Percentiles rank a stretch among this genome's conserved stretches.
Evolutionary conservation across 2,888 invertebrate species (phyloP).

Genomic region (Thelaira solivaga): DNA sequence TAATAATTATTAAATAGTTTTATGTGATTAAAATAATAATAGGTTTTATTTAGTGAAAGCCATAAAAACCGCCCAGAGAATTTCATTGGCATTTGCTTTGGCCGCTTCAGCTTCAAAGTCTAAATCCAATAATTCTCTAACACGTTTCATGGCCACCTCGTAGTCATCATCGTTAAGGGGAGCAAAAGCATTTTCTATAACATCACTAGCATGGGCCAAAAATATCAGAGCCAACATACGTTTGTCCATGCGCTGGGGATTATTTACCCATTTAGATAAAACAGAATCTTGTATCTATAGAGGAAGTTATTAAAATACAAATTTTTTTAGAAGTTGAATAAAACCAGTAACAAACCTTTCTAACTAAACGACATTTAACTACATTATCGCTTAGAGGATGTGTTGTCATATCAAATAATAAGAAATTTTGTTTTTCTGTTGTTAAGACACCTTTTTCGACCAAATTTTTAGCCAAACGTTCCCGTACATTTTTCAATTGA

Average conservation of each 20-base stretch:
- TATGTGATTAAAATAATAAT: slow-evolving; percentile 50
- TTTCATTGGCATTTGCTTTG: slow-evolving; percentile 93
- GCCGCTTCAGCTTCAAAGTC: slow-evolving; percentile 97
- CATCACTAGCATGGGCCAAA: slow-evolving; percentile 98
- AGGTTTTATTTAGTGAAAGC: slow-evolving; percentile 94
- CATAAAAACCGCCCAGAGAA: slow-evolving; percentile 99
- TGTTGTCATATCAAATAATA: slow-evolving; percentile 99
- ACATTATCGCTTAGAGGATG: slow-evolving; percentile 98
- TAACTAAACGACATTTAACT: slow-evolving; percentile 96
- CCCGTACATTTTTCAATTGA: slow-evolving; percentile 98
- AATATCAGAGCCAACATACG: slow-evolving; percentile 94
- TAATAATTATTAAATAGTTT: slow-evolving; percentile 40
- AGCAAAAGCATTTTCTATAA: slow-evolving; percentile 99
- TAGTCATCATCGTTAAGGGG: slow-evolving; percentile 98
- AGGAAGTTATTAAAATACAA: slow-evolving; percentile 46
- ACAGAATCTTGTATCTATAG: slow-evolving; percentile 96
- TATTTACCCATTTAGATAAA: slow-evolving; percentile 96
- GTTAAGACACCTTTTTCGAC: slow-evolving; percentile 99
- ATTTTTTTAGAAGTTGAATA: no score
- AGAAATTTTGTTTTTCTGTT: slow-evolving; percentile 99
- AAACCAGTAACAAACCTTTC: slow-evolving; percentile 83
- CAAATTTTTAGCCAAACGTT: slow-evolving; percentile 98
- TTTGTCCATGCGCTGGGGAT: slow-evolving; percentile 98
- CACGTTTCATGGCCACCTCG: slow-evolving; percentile 98
- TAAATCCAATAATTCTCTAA: slow-evolving; percentile 95